Evolutionary conservation across 2,888 invertebrate species (phyloP), one percentile per base, ranked within the genome.

Genomic region (Blastobasis adustella): DNA sequence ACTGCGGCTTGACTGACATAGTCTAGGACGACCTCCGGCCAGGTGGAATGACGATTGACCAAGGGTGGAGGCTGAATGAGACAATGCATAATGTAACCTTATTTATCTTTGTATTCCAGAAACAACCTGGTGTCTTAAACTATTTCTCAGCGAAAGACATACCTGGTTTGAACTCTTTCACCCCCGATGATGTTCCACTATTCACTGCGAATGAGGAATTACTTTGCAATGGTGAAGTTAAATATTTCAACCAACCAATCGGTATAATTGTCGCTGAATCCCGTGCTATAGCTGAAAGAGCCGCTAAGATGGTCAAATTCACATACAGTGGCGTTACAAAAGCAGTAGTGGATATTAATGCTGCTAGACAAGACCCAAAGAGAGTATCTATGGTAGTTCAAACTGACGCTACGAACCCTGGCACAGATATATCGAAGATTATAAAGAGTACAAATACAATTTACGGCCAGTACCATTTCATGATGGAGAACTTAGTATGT

Each of bases 401-500:
- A 37, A 40, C 58, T 9, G 47, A 60, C 56, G 72, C 75, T 37
- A 72, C 66, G 4, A 75, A 73, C 46, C 71, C 43, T 54, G 83
- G 83, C 1, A 67, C 58, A 6, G 75, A 90, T 54, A 61, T 83
- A 1, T 72, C 66, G 8, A 82, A 89, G 54, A 58, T 69, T 7
- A 82, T 89, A 10, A 71, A 64, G 57, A 93, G 93, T 0, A 78
- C 67, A 1, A 82, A 89, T 49, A 75, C 86, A 45, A 73, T 89
- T 54, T 90, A 90, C 37, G 70, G 84, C 9, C 95, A 95, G 65
- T 93, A 93, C 65, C 94, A 94, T 70, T 93, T 90, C 60, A 89
- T 90, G 8, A 93, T 94, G 92, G 95, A 95, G 72, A 91, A 92
- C 0, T 90, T 93, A 49, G 85, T 84, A 1, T 91, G 91, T 62